Evolutionary conservation across 2,888 invertebrate genomes (phyloP).

Genomic region (Chrysolina americana): DNA sequence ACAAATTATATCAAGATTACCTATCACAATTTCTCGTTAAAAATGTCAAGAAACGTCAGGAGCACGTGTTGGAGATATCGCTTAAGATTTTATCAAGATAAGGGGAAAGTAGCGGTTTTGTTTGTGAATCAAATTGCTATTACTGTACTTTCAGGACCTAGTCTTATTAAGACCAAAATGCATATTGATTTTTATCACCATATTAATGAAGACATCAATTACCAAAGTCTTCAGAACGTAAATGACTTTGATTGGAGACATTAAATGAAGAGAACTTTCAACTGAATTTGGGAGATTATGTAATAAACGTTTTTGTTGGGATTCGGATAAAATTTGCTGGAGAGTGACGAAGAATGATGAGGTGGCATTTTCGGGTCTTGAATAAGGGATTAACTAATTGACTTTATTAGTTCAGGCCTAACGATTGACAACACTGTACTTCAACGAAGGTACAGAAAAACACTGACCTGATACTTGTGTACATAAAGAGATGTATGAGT

Average conservation of each 20-base stretch:
- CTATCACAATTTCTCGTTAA: slow-evolving; percentile 18
- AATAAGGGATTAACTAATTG: too few species aligned
- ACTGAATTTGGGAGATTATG: background rate
- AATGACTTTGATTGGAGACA: background rate
- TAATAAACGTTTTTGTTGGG: too few species aligned
- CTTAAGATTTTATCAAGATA: slow-evolving; percentile 40
- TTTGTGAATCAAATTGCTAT: slow-evolving; percentile 38
- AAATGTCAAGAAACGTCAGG: slow-evolving; percentile 14
- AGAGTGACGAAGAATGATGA: too few species aligned
- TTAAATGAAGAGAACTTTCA: background rate
- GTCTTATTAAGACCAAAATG: slow-evolving; percentile 37
- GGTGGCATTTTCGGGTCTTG: too few species aligned
- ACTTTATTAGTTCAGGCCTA: too few species aligned
- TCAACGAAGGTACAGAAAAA: too few species aligned
- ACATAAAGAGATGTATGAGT: too few species aligned
- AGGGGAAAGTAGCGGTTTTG: slow-evolving; percentile 35
- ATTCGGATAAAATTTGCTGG: too few species aligned
- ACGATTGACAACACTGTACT: too few species aligned
- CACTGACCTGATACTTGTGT: too few species aligned
- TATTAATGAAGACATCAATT: slow-evolving; percentile 41
- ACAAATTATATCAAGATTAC: background rate
- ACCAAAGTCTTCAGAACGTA: slow-evolving; percentile 8
- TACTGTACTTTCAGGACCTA: slow-evolving; percentile 31
- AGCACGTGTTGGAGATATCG: slow-evolving; percentile 35
- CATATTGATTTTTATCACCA: slow-evolving; percentile 40